Evolutionary conservation across 2,113 vertebrate genomes (phyloP).

Genomic region (Myodes glareolus): DNA sequence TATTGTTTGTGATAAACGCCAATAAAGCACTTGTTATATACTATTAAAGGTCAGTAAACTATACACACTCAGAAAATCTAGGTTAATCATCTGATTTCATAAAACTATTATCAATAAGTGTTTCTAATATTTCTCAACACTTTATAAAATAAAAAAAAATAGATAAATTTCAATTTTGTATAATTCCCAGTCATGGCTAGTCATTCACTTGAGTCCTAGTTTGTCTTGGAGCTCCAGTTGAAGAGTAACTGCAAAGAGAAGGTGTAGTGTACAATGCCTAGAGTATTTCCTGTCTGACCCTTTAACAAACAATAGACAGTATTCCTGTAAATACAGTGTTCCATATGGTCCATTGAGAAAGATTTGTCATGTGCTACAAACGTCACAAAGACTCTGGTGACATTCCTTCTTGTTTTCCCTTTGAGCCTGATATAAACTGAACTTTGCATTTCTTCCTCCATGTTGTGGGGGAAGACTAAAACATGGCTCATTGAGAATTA

Average conservation of each 20-base stretch:
- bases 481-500: neutral
- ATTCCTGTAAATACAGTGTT: neutral
- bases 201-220: neutral
- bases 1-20: neutral
- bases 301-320: neutral
- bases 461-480: neutral
- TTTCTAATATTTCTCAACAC: neutral
- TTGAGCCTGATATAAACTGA: neutral
- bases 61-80: neutral
- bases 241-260: neutral
- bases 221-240: neutral
- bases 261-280: neutral
- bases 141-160: neutral
- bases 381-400: neutral
- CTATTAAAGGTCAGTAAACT: neutral
- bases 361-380: neutral
- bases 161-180: neutral
- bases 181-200: neutral
- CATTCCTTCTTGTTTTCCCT: neutral
- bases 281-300: neutral
- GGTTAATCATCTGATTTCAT: neutral
- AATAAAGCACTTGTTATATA: neutral
- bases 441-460: slow-evolving; percentile 3
- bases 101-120: neutral
- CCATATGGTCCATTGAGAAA: neutral